A percentile compares a stretch with the other conserved stretches of the same genome.
Evolutionary conservation across 2,113 vertebrate genomes (phyloP).

Genomic region (Brachirus orientalis): DNA sequence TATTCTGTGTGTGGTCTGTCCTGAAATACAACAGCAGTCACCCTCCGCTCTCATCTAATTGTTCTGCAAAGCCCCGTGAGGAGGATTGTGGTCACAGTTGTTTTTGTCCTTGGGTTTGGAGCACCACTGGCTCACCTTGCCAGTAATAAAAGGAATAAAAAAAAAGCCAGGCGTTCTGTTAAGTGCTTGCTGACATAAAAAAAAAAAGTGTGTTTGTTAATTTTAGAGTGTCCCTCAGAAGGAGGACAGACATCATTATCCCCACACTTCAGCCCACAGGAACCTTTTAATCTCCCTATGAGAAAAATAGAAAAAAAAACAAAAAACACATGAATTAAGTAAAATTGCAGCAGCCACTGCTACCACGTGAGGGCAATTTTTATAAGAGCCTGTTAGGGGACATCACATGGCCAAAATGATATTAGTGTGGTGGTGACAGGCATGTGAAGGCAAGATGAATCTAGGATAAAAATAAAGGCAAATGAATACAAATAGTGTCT

Average conservation of each 20-base stretch:
- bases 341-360: background rate
- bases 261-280: slow-evolving; percentile 67
- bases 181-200: slow-evolving; percentile 32
- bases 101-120: slow-evolving; percentile 83
- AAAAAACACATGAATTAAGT: slow-evolving; percentile 46
- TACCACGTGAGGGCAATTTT: slow-evolving; percentile 75
- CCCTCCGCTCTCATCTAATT: slow-evolving; percentile 72
- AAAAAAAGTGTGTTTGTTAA: background rate
- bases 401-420: slow-evolving; percentile 76
- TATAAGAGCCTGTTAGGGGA: slow-evolving; percentile 80
- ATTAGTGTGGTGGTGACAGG: slow-evolving; percentile 75
- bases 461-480: slow-evolving; percentile 79
- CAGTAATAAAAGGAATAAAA: slow-evolving; percentile 65
- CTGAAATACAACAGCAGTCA: slow-evolving; percentile 67
- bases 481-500: slow-evolving; percentile 93
- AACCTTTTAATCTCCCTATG: slow-evolving; percentile 74
- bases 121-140: slow-evolving; percentile 65
- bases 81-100: slow-evolving; percentile 58
- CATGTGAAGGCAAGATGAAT: slow-evolving; percentile 74
- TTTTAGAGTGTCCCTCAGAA: slow-evolving; percentile 57
- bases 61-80: slow-evolving; percentile 68
- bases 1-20: slow-evolving; percentile 21
- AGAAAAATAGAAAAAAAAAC: slow-evolving; percentile 65
- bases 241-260: slow-evolving; percentile 83
- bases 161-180: slow-evolving; percentile 57